Evolutionary conservation across 2,888 invertebrate species (phyloP).

Genomic region (Notodonta ziczac): DNA sequence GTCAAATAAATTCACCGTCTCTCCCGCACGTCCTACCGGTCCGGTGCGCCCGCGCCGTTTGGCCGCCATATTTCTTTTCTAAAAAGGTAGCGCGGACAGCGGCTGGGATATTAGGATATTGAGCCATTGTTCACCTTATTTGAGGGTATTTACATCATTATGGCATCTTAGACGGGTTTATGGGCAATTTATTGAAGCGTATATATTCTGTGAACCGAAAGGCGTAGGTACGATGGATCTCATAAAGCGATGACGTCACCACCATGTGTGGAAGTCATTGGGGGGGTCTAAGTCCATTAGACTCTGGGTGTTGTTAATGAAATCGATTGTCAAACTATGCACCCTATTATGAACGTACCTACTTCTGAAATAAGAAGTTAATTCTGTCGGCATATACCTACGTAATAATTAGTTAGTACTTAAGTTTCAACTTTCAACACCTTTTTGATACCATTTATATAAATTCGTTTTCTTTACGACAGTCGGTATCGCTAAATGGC

Average conservation of each 20-base stretch:
- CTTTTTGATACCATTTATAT: neutral
- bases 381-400: too few relatives aligned
- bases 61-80: conserved; percentile 53
- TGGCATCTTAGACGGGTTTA: conserved; percentile 5
- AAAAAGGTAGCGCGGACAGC: conserved; percentile 49
- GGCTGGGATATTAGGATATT: conserved; percentile 35
- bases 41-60: conserved; percentile 36
- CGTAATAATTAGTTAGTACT: neutral
- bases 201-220: too few relatives aligned
- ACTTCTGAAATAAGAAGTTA: neutral
- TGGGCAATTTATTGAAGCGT: too few relatives aligned
- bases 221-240: too few relatives aligned
- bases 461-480: neutral
- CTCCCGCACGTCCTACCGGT: conserved; percentile 43
- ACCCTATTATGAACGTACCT: neutral
- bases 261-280: too few relatives aligned
- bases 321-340: too few relatives aligned
- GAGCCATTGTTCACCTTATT: conserved; percentile 43
- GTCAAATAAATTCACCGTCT: conserved; percentile 39
- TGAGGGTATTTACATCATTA: conserved; percentile 44
- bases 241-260: too few relatives aligned
- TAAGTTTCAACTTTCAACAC: neutral
- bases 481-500: neutral
- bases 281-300: too few relatives aligned
- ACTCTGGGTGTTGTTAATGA: too few relatives aligned